These are phyloP conservation scores for Spongilla lacustris DNA, from an alignment of 37 sponge, comb jelly and placozoan species.

Conservation along the genomic window DNA sequence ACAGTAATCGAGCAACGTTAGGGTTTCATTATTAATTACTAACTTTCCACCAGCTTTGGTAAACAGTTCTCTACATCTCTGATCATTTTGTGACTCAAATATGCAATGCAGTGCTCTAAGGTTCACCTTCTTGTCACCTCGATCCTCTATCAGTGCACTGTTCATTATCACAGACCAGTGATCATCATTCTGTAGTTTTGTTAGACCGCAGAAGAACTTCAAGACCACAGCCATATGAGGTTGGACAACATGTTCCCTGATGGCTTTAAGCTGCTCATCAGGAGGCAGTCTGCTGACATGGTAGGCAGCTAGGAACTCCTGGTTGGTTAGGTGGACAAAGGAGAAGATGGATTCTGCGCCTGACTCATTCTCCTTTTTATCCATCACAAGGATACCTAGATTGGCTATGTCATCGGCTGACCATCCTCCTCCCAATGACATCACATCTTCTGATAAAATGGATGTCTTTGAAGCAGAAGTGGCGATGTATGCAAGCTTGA, in stretches of 20 bases:
- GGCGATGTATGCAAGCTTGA: constrained; percentile 24
- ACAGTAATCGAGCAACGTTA: constrained; percentile 29
- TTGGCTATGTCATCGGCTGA: not conserved
- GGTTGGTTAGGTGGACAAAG: constrained; percentile 55
- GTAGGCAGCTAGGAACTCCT: constrained; percentile 58
- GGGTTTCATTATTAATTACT: constrained; percentile 14
- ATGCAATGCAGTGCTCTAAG: constrained; percentile 33
- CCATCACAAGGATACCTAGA: not conserved
- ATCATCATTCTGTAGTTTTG: not conserved
- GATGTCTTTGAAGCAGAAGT: constrained; percentile 14
- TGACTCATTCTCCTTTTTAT: not conserved
- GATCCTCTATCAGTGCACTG: not conserved
- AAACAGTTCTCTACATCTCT: constrained; percentile 23
- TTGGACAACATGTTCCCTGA: constrained; percentile 2
- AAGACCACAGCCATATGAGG: constrained; percentile 44
- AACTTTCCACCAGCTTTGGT: not conserved
- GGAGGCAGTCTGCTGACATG: not conserved
- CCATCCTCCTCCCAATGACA: no score
- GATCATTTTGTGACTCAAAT: constrained; percentile 30
- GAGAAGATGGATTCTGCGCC: constrained; percentile 22
- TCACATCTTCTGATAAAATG: constrained; percentile 15
- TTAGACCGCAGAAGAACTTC: constrained; percentile 55
- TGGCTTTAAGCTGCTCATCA: constrained; percentile 9
- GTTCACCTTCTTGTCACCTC: no score
- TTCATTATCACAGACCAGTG: not conserved